Evolutionary conservation across 2,888 invertebrate genomes (phyloP), one percentile per base, ranked within the genome.

Genomic region (Eristalinus sepulchralis): DNA sequence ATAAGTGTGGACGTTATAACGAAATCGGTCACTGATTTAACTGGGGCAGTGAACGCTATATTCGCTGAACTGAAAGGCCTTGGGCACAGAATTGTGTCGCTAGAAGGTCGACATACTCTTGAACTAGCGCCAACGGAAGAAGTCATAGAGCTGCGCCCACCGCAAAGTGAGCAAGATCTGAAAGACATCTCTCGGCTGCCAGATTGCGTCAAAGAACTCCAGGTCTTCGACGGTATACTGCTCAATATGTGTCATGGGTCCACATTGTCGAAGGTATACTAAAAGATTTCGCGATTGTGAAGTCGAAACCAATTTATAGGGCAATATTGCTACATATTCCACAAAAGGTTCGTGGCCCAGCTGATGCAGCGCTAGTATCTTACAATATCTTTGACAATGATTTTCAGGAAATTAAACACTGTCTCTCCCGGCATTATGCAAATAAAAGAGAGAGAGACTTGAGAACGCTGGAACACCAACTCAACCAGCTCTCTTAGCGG

Each of bases 341-440:
- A 13, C 70, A 70, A 60, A 71, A 71, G 27, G 27, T 59, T 17
- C 24, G 60, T 39, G 71, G 71, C 17, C 2, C 24, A 27, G 72
- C 62, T 13, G 62, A 72, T 1, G 2, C 72, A 36, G 72, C 60
- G 39, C 31, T 72, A 17, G 62, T 72, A 0, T 72, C 72, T 5
- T 70, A 70, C 22, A 70, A 70, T 59, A 70, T 59, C 36, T 70
- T 70, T 2, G 59, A 70, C 70, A 71, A 88, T 2, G 78, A 86
- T 39, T 88, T 88, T 87, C 6, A 9, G 0, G 55, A 78, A 8
- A 88, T 88, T 0, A 88, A 89, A 62, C 62, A 60, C 62, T 82
- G 79, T 34, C 63, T 88, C 2, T 89, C 88, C 2, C 76, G 88
- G n/a, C 84, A 88, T 39, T 88, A 88, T 39, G 88, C 88, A 24